These are phyloP conservation scores for Seira sanloemensis DNA, from an alignment of 2,888 invertebrate genomes.

Conservation along the genomic window DNA sequence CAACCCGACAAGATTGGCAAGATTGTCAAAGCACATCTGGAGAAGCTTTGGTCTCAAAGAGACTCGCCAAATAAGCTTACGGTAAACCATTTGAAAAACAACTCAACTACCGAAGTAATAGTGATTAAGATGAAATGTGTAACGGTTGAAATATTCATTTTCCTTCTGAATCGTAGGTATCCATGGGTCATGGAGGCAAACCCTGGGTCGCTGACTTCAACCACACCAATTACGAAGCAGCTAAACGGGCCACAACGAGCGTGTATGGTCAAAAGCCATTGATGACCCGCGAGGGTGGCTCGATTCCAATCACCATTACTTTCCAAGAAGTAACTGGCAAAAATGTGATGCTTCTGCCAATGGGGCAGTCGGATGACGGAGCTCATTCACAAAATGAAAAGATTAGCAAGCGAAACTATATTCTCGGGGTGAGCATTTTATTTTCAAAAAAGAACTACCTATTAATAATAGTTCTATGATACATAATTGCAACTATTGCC, in stretches of 20 bases:
- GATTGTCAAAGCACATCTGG: slow-evolving; percentile 86
- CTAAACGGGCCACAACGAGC: slow-evolving; percentile 85
- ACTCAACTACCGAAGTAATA: too few species aligned
- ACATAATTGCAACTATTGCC: not conserved
- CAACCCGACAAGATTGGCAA: slow-evolving; percentile 85
- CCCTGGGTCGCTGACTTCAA: slow-evolving; percentile 96
- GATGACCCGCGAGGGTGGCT: slow-evolving; percentile 97
- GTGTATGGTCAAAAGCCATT: slow-evolving; percentile 95
- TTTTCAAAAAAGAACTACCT: too few species aligned
- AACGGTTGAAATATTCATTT: not conserved
- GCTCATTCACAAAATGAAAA: slow-evolving; percentile 99
- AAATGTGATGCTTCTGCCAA: slow-evolving; percentile 95
- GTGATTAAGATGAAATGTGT: too few species aligned
- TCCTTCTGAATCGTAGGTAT: slow-evolving; percentile 73
- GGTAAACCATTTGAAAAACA: too few species aligned
- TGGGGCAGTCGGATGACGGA: slow-evolving; percentile 97
- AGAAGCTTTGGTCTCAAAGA: slow-evolving; percentile 85
- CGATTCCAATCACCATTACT: slow-evolving; percentile 96
- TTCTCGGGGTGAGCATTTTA: slow-evolving; percentile 87
- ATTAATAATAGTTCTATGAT: not conserved
- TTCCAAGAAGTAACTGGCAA: slow-evolving; percentile 91
- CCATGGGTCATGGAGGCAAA: slow-evolving; percentile 85
- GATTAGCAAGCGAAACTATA: slow-evolving; percentile 92
- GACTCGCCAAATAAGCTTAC: slow-evolving; percentile 91
- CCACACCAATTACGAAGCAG: slow-evolving; percentile 95